Evolutionary conservation across 1,140 invertebrate species (phyloP), one percentile per base, ranked within the genome.

Genomic region (Achatina immaculata): DNA sequence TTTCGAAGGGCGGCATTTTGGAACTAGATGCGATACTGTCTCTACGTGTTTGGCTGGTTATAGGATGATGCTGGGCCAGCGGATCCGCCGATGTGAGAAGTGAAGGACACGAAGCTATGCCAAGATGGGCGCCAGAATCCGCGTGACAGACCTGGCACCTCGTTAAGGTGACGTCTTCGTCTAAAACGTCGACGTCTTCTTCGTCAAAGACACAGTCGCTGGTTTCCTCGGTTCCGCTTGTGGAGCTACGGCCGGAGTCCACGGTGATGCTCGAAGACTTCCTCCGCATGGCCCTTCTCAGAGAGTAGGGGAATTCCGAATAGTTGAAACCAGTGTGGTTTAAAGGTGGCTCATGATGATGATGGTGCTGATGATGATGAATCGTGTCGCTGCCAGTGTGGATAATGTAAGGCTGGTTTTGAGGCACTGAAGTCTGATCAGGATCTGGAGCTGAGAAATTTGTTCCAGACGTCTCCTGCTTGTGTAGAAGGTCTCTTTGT

Each of bases 241-340:
- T 83, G 14, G 88, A 87, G 76, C 86, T 88, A 4, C 86, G 82
- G 31, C 86, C 89, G 0, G 88, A 90, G 81, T 89, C 88, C 78
- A 81, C 86, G 65, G 86, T 88, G n/a, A 88, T 84, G 84, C 86
- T 90, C 16, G 88, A 88, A 78, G 81, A 82, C 73, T 88, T 89
- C 21, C 85, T 81, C 51, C 81, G 80, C n/a, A 88, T 82, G 0
- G 87, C 85, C 72, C 82, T 79, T 74, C 87, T 24, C 0, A 21
- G 21, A 21, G 66, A 66, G 0, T 9, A 11, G 9, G 48, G 58
- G 9, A 42, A 36, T 28, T 7, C 1, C 2, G 31, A 28, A 43
- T 28, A n/a, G n/a, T n/a, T n/a, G n/a, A n/a, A n/a, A n/a, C n/a
- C n/a, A n/a, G n/a, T n/a, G n/a, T n/a, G n/a, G n/a, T n/a, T n/a